Evolutionary conservation across 1,140 invertebrate genomes (phyloP).

Genomic region (Drepana arcuata): DNA sequence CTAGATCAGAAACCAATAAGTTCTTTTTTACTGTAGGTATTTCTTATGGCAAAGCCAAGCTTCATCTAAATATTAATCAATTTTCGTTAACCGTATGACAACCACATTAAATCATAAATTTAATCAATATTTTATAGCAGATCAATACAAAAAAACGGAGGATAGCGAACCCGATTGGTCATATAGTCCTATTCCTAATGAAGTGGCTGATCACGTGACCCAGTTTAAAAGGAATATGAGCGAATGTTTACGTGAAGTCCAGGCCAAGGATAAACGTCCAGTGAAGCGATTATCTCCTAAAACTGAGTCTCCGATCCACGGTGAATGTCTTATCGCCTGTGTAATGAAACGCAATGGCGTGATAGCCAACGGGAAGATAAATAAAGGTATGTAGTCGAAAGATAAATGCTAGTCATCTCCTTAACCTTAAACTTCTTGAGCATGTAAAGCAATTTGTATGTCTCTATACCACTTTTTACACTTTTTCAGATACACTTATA

Average conservation of each 20-base stretch:
- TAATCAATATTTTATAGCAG: no score
- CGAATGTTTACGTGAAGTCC: conserved; percentile 54
- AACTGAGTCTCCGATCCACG: conserved; percentile 50
- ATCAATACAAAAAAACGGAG: conserved; percentile 6
- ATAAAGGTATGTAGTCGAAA: conserved; percentile 52
- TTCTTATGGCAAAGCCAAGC: no score
- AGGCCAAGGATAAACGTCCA: conserved; percentile 33
- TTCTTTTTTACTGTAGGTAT: conserved; percentile 3
- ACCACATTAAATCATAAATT: no score
- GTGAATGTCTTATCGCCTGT: conserved; percentile 56
- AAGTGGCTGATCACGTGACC: conserved; percentile 28
- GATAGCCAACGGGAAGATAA: conserved; percentile 42
- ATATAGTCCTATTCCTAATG: conserved; percentile 37
- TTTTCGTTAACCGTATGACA: no score
- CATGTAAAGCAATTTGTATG: no score
- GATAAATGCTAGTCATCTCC: no score
- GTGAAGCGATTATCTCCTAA: conserved; percentile 44
- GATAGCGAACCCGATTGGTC: conserved; percentile 44
- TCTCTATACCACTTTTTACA: no score
- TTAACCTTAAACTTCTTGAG: no score
- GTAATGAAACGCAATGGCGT: conserved; percentile 52
- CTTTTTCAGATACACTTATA: no score
- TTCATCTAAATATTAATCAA: no score
- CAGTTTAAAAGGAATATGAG: conserved; percentile 56
- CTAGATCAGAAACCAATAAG: conserved; percentile 1